These are phyloP conservation scores for Ochlodes sylvanus DNA, from an alignment of 2,888 invertebrate species.

Conservation along the genomic window DNA sequence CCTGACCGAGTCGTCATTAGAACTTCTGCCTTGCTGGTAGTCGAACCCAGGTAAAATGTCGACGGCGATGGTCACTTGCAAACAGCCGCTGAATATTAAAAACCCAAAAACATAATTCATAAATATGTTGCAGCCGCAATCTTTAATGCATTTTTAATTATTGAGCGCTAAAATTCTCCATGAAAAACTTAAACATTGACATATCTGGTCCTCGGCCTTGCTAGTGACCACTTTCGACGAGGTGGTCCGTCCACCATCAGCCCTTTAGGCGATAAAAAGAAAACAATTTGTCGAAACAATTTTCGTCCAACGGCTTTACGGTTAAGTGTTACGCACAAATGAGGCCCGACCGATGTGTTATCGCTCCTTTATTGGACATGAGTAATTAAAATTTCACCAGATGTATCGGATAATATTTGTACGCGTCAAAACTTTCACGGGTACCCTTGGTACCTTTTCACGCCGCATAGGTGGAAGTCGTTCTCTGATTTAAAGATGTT, in stretches of 20 bases:
- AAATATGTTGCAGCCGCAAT: not conserved
- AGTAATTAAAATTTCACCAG: slow-evolving; percentile 20
- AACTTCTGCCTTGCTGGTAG: no score
- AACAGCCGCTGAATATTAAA: no score
- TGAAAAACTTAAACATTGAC: not conserved
- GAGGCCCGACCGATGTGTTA: slow-evolving; percentile 4
- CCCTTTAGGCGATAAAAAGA: slow-evolving; percentile 2
- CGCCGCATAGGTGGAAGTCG: no score
- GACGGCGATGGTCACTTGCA: no score
- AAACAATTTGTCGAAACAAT: slow-evolving; percentile 9
- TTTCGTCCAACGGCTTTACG: not conserved
- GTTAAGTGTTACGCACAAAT: slow-evolving; percentile 16
- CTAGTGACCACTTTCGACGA: not conserved
- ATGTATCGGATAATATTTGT: slow-evolving; percentile 9
- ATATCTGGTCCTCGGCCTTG: slow-evolving; percentile 1
- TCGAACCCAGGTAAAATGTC: no score
- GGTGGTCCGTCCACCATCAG: not conserved
- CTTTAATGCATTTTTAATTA: slow-evolving; percentile 11
- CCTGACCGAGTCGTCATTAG: no score
- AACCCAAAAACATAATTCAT: no score
- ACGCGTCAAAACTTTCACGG: slow-evolving; percentile 13
- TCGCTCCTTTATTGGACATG: slow-evolving; percentile 15
- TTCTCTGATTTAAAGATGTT: no score
- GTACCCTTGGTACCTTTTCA: not conserved
- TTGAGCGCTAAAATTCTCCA: not conserved